phyloP scores from a whole-genome alignment of 2,888 invertebrate genomes.

The Lasioglossum zephyrum region DNA sequence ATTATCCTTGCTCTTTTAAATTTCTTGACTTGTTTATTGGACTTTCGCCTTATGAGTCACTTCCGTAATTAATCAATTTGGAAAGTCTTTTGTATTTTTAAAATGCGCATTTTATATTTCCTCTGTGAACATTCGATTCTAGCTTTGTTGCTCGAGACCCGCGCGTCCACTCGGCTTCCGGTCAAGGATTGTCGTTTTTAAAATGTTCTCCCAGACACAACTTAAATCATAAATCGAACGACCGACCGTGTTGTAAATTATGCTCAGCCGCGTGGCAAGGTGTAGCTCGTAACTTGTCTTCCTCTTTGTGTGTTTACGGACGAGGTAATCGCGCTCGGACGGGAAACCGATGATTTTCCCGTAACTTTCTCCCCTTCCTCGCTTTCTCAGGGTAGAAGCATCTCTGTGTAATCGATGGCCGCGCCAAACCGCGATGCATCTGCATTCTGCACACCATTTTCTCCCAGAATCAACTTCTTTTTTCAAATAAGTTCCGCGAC shows the following conservation, averaged over 20 bases:
- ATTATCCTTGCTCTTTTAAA: not conserved
- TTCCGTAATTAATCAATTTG: constrained; percentile 8
- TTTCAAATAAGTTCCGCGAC: constrained; percentile 4
- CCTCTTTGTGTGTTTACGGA: constrained; percentile 44
- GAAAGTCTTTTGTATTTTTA: not conserved
- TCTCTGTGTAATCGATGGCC: constrained; percentile 41
- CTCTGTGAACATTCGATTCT: not conserved
- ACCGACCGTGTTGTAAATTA: constrained; percentile 46
- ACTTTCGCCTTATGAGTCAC: not conserved
- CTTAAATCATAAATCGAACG: constrained; percentile 53
- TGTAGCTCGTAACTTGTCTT: constrained; percentile 38
- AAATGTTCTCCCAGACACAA: not conserved
- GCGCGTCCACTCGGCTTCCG: constrained; percentile 6
- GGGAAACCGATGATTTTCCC: constrained; percentile 60
- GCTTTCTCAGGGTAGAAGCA: constrained; percentile 67
- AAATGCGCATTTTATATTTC: not conserved
- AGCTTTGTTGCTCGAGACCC: not conserved
- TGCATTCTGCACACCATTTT: constrained; percentile 6
- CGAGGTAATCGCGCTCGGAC: constrained; percentile 26
- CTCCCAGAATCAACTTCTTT: not conserved
- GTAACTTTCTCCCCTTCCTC: constrained; percentile 73
- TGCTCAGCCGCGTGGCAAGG: constrained; percentile 40
- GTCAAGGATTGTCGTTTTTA: not conserved
- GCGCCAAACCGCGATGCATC: constrained; percentile 18
- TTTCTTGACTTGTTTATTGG: not conserved